These are phyloP conservation scores for Grammomys surdaster DNA, from an alignment of 2,113 vertebrate species.

Conservation along the genomic window DNA sequence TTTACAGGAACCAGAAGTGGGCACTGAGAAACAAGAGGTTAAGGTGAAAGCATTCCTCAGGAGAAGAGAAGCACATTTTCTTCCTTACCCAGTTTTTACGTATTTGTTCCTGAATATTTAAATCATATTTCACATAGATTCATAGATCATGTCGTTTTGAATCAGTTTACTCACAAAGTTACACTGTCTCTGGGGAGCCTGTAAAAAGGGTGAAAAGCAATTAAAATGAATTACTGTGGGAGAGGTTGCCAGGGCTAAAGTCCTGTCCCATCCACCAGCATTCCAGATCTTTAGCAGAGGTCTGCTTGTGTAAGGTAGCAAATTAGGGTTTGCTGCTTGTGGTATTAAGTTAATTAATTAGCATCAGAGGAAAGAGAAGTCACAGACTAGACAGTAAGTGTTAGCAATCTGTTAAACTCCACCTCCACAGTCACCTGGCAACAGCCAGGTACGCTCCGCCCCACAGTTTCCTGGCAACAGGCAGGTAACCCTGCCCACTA, in stretches of 20 bases:
- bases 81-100: slow-evolving; percentile 9
- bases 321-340: not conserved
- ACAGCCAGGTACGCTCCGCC: no score
- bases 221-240: slow-evolving; percentile 60
- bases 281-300: slow-evolving; percentile 2
- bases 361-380: slow-evolving; percentile 41
- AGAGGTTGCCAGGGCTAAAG: slow-evolving; percentile 42
- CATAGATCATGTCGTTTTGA: not conserved
- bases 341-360: slow-evolving; percentile 53
- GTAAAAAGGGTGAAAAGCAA: slow-evolving; percentile 50
- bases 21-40: not conserved
- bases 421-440: no score
- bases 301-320: slow-evolving; percentile 1
- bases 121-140: not conserved
- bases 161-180: slow-evolving; percentile 46
- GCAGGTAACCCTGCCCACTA: no score
- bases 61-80: not conserved
- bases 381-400: not conserved
- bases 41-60: not conserved
- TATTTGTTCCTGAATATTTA: slow-evolving; percentile 27
- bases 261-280: not conserved
- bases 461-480: no score
- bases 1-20: not conserved
- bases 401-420: no score
- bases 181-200: not conserved